Base-by-base conservation (phyloP, 2,113 vertebrate species). In the Oncorhynchus mykiss region DNA sequence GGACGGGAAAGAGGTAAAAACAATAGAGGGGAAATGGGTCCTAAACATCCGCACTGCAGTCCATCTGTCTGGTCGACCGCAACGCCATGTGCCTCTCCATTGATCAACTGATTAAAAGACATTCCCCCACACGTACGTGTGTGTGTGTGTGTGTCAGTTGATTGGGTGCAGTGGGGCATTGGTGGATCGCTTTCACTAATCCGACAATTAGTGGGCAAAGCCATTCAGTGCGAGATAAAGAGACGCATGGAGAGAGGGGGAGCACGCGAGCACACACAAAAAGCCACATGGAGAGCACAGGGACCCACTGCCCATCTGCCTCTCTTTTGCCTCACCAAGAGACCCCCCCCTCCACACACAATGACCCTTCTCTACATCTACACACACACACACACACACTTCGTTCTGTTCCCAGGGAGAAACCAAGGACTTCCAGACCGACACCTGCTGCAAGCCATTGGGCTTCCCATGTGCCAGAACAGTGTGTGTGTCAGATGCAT, bases 261-360 rank as follows among this genome's bases (percentile, higher is more conserved):
- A 18, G 51, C 16, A 0, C 0, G 39, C 39, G 1, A 9, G 5
- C 49, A 16, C 51, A 18, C 51, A 54, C 51, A 54, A 16, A 62
- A 20, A 74, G 39, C 60, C 67, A 64, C 74, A 78, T 18, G 75
- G 65, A 71, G 69, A 80, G 62, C 67, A 45, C 76, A 70, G 70
- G 70, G 76, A 81, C 80, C 74, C 81, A 83, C 80, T 78, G 73
- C 73, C 86, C 89, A 91, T 92, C 92, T 91, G 90, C 39, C 39
- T 11, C 9, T 2, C 39, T 45, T 45, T 45, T 45, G 75, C 71
- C 31, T 64, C 14, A 24, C 27, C 45, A 59, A 70, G 29, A 16
- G 39, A 73, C 62, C 62, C n/a, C 62, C n/a, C 14, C 57, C 24
- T 0, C 12, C 62, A 3, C 39, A 45, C 72, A 31, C 62, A 51